Base-by-base conservation (phyloP, 2,797 vertebrate genomes). In the Champsocephalus gunnari region DNA sequence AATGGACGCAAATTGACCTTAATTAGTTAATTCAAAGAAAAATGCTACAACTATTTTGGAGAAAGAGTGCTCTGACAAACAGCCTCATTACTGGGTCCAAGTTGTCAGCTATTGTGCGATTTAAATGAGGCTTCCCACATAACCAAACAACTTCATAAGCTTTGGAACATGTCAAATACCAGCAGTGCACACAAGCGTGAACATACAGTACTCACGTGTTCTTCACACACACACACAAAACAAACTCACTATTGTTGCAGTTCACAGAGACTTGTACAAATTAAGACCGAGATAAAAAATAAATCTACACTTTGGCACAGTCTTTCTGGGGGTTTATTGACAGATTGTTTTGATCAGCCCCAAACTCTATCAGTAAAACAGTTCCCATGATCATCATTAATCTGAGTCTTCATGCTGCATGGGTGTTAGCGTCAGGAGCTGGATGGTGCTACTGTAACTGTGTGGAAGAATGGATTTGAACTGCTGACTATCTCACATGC, bases 11-110 rank as follows among this genome's bases (percentile, higher is more conserved):
- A 88, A 84, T 80, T 88, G 79, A 88, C 82, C 85, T 51, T 32
- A 89, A 89, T 90, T 90, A 77, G 73, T 80, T 65, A 49, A 88
- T 74, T 74, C 44, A 76, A 73, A 66, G 16, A 71, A 73, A 75
- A 83, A 78, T 2, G 57, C 38, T 14, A 61, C 51, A 81, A 11
- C 48, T 66, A 64, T 47, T 71, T 70, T 58, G 82, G 77, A 63
- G 73, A 86, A 38, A 70, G 80, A 50, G 55, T 17, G 45, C 60
- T 67, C 70, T 67, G 56, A 80, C 61, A 73, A 88, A 73, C 79
- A 44, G 67, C 85, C 82, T 89, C 88, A 81, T 87, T 87, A 90
- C 74, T 8, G 67, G 34, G 53, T 62, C 53, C 58, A 17, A 28
- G 64, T 75, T 66, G 66, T 78, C 87, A 62, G 82, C 80, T 72